Conservation (phyloP, 2,888 invertebrate genomes). For the Unio pictorum region DNA sequence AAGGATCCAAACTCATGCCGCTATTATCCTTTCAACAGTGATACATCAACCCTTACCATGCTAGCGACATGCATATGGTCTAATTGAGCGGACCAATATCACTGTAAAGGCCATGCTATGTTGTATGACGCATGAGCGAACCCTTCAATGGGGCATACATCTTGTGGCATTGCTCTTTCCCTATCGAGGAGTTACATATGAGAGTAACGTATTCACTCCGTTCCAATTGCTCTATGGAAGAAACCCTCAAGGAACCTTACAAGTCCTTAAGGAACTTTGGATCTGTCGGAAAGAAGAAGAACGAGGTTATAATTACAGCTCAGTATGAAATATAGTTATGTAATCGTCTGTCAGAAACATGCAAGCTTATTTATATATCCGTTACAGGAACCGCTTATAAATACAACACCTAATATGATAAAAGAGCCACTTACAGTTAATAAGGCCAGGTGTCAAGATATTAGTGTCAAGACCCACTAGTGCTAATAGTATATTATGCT, state of each 20-base stretch:
- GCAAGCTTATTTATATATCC: slow-evolving; percentile 13
- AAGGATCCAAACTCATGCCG: neutral
- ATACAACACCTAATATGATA: slow-evolving; percentile 28
- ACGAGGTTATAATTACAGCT: neutral
- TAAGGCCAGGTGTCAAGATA: slow-evolving; percentile 26
- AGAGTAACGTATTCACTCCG: slow-evolving; percentile 20
- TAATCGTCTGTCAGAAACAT: slow-evolving; percentile 21
- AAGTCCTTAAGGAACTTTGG: slow-evolving; percentile 14
- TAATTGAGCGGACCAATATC: slow-evolving; percentile 35
- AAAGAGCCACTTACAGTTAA: slow-evolving; percentile 12
- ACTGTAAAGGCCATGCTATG: slow-evolving; percentile 33
- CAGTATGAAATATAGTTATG: slow-evolving; percentile 35
- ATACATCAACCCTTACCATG: neutral
- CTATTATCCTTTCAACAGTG: neutral
- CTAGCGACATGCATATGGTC: slow-evolving; percentile 14
- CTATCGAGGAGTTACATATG: slow-evolving; percentile 27
- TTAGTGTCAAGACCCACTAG: slow-evolving; percentile 39
- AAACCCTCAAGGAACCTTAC: slow-evolving; percentile 15
- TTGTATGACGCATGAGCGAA: slow-evolving; percentile 18
- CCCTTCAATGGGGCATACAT: slow-evolving; percentile 34
- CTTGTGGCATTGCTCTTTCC: slow-evolving; percentile 26
- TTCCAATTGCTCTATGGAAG: slow-evolving; percentile 30
- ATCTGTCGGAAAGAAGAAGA: slow-evolving; percentile 2
- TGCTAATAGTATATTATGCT: slow-evolving; percentile 33
- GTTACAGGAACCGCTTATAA: slow-evolving; percentile 1